A percentile compares a stretch with the other conserved stretches of the same genome.
Evolutionary conservation across 2,797 vertebrate genomes (phyloP).

Genomic region (Pipistrellus pygmaeus): DNA sequence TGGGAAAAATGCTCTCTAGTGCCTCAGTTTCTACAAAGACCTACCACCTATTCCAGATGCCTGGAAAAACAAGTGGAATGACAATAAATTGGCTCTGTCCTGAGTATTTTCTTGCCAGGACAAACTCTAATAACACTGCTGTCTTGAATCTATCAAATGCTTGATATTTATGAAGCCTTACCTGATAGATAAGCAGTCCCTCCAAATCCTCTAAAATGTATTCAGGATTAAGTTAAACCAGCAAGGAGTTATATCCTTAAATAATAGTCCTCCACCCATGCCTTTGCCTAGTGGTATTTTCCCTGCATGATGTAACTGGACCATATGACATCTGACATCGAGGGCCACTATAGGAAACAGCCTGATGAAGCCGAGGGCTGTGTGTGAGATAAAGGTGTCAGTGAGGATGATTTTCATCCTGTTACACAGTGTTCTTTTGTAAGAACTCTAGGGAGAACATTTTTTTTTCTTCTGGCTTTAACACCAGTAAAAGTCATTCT

Average conservation of each 20-base stretch:
- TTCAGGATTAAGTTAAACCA: constrained; percentile 59
- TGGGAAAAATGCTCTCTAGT: background rate
- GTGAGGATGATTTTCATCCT: constrained; percentile 32
- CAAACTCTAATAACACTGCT: background rate
- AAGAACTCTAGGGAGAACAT: constrained; percentile 17
- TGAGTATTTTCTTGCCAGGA: background rate
- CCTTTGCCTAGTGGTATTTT: constrained; percentile 10
- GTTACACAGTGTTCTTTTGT: constrained; percentile 45
- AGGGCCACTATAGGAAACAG: background rate
- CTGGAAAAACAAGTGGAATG: constrained; percentile 8
- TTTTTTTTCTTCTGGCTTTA: constrained; percentile 58
- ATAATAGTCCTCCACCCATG: background rate
- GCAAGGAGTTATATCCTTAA: constrained; percentile 23
- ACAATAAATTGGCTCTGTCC: background rate
- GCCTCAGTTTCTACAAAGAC: background rate
- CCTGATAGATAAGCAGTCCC: constrained; percentile 48
- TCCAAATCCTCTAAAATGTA: constrained; percentile 61
- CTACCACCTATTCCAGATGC: background rate
- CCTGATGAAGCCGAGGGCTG: background rate
- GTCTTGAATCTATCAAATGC: constrained; percentile 49
- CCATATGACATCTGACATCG: background rate
- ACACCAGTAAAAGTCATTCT: constrained; percentile 54
- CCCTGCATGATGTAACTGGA: background rate
- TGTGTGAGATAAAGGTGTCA: constrained; percentile 38
- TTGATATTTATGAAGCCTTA: constrained; percentile 58